These are phyloP conservation scores for Uloborus plumipes DNA, from an alignment of 2,888 invertebrate genomes.

Conservation along the genomic window DNA sequence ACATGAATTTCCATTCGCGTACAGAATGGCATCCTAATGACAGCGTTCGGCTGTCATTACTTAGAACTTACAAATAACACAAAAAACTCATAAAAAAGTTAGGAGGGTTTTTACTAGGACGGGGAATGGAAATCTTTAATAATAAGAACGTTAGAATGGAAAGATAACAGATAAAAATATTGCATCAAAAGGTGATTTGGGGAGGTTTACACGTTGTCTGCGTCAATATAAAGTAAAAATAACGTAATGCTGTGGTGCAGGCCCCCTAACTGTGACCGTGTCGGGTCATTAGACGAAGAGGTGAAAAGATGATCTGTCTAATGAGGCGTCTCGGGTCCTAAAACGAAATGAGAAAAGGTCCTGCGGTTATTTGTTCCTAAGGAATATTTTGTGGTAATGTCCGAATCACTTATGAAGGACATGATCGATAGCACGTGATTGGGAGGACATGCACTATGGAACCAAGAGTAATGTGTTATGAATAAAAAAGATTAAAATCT, in stretches of 20 bases:
- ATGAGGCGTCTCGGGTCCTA: constrained; percentile 45
- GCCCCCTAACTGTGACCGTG: constrained; percentile 33
- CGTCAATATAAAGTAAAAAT: constrained; percentile 35
- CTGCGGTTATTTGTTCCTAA: too few species aligned
- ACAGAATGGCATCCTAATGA: background rate
- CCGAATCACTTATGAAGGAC: too few species aligned
- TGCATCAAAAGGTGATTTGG: constrained; percentile 57
- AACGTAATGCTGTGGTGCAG: constrained; percentile 26
- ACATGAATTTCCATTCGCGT: constrained; percentile 24
- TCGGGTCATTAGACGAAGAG: constrained; percentile 52
- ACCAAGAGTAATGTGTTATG: too few species aligned
- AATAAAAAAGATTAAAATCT: too few species aligned
- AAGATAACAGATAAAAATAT: constrained; percentile 6
- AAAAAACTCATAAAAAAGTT: background rate
- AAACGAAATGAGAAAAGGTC: constrained; percentile 18
- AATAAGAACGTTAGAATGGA: too few species aligned
- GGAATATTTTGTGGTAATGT: too few species aligned
- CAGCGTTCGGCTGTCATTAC: background rate
- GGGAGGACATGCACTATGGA: too few species aligned
- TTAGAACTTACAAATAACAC: background rate
- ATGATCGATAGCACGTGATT: too few species aligned
- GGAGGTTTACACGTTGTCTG: constrained; percentile 39
- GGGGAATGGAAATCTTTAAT: too few species aligned
- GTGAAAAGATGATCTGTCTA: constrained; percentile 55
- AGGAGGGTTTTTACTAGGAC: background rate